Evolutionary conservation across 2,888 invertebrate species (phyloP), one percentile per base, ranked within the genome.

Genomic region (Lapara coniferarum): DNA sequence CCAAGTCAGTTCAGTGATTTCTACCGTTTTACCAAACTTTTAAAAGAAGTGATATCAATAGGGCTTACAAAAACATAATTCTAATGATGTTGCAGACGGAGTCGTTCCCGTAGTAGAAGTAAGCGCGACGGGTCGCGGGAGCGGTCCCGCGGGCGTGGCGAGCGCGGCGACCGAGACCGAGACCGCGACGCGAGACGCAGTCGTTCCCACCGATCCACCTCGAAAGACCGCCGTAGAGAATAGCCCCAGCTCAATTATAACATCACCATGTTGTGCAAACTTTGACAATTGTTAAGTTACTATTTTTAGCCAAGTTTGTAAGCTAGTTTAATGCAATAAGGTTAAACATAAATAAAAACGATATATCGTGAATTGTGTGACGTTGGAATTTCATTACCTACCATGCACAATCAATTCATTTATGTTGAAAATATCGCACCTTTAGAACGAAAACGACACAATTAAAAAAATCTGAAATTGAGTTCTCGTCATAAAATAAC

Each of bases 181-280:
- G n/a, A 82, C 84, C 0, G 89, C 37, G 86, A 87, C 19, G 73
- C 89, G 51, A 89, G 90, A 19, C 89, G 92, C 77, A 88, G 89
- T 69, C 90, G 89, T 75, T 91, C 91, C 19, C 85, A 91, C 70
- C 89, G 92, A 63, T 92, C 92, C 12, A 72, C 84, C 6, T 92
- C 92, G 14, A 85, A 88, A 63, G 92, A 93, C 69, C 87, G 89
- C 13, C 85, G 90, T 69, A 85, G 92, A 69, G 93, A 92, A 73
- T 92, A 87, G 77, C 70, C 69, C 19, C 19, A 19, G 58, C 53
- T 67, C 70, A 59, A 63, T 66, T 56, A 37, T 56, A 14, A 55
- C 66, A 66, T 66, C 63, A 16, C 46, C 16, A 63, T 19, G 6
- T 46, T 63, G 49, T 63, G 63, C 63, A 46, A 63, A 49, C 3